Evolutionary conservation across 2,888 invertebrate genomes (phyloP), one percentile per base, ranked within the genome.

Genomic region (Drosophila borborema): DNA sequence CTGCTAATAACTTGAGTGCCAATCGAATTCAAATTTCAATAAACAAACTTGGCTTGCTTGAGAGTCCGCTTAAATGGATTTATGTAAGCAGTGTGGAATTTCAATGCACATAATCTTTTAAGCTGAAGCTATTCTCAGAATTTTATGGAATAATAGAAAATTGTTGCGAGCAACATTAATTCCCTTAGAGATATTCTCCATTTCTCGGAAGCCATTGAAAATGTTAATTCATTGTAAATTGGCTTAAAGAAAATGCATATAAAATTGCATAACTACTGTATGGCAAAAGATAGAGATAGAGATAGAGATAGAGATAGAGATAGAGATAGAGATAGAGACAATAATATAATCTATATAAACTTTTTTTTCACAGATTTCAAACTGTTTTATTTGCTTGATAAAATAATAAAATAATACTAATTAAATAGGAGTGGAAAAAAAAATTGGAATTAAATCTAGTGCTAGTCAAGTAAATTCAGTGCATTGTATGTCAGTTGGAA

Each of bases 321-420:
- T 28, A 28, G 28, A 28, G 28, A 28, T 28, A 28, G 28, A 28
- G 28, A 28, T 28, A 6, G 28, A 28, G 28, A 28, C 20, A 23
- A 23, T 23, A 23, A 28, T 28, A 28, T 28, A 28, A 0, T 28
- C 5, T 5, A 28, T 28, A 28, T 28, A 36, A 12, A 36, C 12
- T 14, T 38, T 38, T 16, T 16, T 16, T 28, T 10, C 31, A 34
- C 31, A 49, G 49, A n/a, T n/a, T 49, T 59, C 7, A 3, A 6
- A 6, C 43, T 62, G 43, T 54, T 62, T 62, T 64, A 56, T 78
- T 69, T 64, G 65, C 36, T 16, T 60, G 14, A 7, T 14, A 18
- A 18, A 62, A 75, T 65, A 75, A 65, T 34, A 68, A 68, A 61
- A 28, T 28, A 28, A 48, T 72, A 61, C 28, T 28, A 28, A 48